Conservation (phyloP, 2,113 vertebrate genomes). For the Glaucomys volans region DNA sequence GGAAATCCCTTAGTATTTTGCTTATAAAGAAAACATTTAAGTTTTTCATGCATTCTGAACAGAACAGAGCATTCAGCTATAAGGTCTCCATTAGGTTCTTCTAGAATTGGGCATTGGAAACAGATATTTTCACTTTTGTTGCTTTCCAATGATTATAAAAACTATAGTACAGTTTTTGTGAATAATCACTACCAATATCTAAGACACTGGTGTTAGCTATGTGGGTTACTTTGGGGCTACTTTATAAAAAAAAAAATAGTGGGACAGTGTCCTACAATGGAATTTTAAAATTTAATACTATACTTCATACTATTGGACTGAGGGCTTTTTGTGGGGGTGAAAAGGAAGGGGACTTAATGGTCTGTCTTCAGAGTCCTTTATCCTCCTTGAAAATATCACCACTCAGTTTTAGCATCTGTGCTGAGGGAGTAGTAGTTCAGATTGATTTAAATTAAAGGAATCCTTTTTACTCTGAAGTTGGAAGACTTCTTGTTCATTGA, state of each 20-base stretch:
- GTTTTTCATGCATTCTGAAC: slow-evolving; percentile 2
- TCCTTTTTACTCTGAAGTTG: not conserved
- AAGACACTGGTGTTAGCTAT: not conserved
- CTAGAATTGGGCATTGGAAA: not conserved
- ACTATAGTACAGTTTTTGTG: not conserved
- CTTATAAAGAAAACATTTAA: not conserved
- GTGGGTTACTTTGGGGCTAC: not conserved
- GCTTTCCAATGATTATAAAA: not conserved
- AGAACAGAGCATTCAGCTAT: not conserved
- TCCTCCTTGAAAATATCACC: not conserved
- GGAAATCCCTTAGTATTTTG: not conserved
- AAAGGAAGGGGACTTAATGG: not conserved
- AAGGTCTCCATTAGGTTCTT: not conserved
- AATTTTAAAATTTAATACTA: not conserved
- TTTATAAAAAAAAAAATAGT: not conserved
- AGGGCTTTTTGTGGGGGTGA: not conserved
- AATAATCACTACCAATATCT: not conserved
- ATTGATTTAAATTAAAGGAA: slow-evolving; percentile 1
- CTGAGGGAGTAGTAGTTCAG: not conserved
- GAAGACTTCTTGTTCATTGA: not conserved
- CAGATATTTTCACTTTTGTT: not conserved
- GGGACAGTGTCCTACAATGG: not conserved
- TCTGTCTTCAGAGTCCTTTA: not conserved
- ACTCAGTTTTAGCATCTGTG: not conserved
- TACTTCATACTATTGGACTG: not conserved